Conservation (phyloP, 2,888 invertebrate genomes). For the Apamea sordens region DNA sequence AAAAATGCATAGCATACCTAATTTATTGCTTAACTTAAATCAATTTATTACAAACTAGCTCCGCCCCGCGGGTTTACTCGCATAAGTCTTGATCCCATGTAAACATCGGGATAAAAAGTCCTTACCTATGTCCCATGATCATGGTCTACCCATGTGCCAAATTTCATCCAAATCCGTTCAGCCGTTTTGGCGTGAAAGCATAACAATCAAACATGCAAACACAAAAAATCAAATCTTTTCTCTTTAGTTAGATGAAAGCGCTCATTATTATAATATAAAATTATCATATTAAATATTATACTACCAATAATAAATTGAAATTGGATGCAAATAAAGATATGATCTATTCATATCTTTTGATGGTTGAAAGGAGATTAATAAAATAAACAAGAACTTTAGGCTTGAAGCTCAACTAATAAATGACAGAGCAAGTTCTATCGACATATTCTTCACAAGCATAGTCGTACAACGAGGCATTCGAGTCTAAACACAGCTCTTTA, state of each 20-base stretch:
- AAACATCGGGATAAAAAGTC: neutral
- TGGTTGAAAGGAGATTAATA: neutral
- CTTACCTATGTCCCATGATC: neutral
- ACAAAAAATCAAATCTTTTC: neutral
- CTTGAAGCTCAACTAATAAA: conserved; percentile 1
- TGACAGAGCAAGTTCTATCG: neutral
- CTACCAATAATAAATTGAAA: neutral
- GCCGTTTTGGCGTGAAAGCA: neutral
- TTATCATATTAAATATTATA: neutral
- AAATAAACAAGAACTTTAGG: neutral
- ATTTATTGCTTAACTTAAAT: neutral
- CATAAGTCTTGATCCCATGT: neutral
- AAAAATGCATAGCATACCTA: too few species aligned
- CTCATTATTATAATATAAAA: neutral
- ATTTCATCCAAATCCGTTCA: neutral
- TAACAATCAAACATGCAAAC: neutral
- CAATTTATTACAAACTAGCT: neutral
- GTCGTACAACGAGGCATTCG: neutral
- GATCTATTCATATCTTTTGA: too few species aligned
- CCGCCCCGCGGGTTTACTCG: neutral
- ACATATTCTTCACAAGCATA: neutral
- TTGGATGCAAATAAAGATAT: neutral
- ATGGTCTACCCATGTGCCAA: neutral
- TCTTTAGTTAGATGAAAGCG: neutral
- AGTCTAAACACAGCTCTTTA: neutral